phyloP scores from a whole-genome alignment of 2,888 invertebrate species.

The Trichogramma evanescens region DNA sequence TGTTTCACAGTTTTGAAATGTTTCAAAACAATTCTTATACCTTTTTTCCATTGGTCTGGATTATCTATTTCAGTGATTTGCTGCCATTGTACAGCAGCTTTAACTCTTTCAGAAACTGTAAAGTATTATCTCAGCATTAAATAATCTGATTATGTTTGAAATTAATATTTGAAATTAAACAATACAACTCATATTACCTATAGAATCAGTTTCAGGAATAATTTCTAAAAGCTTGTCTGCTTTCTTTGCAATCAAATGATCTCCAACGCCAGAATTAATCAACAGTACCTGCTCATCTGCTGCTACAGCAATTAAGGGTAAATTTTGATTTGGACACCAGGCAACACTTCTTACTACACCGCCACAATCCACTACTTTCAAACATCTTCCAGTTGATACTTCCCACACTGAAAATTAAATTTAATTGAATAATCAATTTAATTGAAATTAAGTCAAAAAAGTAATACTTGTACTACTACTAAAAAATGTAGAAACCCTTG shows the following conservation, averaged over 20 bases:
- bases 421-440: too few relatives aligned
- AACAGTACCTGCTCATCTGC: conserved; percentile 69
- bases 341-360: conserved; percentile 70
- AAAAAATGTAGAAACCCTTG: conserved; percentile 37
- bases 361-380: conserved; percentile 68
- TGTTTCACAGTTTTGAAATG: conserved; percentile 76
- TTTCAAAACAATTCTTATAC: conserved; percentile 61
- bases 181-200: conserved; percentile 43
- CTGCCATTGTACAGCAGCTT: conserved; percentile 60
- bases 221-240: conserved; percentile 75
- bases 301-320: conserved; percentile 73
- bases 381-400: conserved; percentile 81
- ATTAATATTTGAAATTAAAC: not conserved
- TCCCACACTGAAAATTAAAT: conserved; percentile 73
- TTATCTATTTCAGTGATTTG: conserved; percentile 44
- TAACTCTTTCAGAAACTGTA: conserved; percentile 47
- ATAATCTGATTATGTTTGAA: conserved; percentile 1
- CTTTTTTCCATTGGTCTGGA: conserved; percentile 57
- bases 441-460: too few relatives aligned
- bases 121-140: not conserved
- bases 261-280: conserved; percentile 82
- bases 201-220: conserved; percentile 59
- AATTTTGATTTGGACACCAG: conserved; percentile 81
- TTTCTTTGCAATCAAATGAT: conserved; percentile 66
- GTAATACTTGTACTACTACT: not conserved